A percentile compares a stretch with the other conserved stretches of the same genome.
Evolutionary conservation across 92 coral and sea anemone species (phyloP).

Genomic region (Isaurus tuberculatus): DNA sequence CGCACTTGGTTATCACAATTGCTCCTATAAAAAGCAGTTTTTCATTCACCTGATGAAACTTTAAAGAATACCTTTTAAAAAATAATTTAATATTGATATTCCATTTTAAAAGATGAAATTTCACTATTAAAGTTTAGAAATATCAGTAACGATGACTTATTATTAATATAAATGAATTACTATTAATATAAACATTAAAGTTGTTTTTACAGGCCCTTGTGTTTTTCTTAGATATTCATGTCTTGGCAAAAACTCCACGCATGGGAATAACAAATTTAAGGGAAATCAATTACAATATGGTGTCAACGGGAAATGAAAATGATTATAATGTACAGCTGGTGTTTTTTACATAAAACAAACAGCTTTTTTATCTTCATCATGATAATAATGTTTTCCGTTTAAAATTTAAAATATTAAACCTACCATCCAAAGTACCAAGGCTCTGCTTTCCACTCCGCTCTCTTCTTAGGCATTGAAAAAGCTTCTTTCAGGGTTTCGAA

Average conservation of each 20-base stretch:
- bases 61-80: too few species aligned
- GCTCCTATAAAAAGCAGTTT: conserved; percentile 76
- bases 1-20: conserved; percentile 91
- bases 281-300: not conserved
- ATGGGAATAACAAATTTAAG: too few species aligned
- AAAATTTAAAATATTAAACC: conserved; percentile 30
- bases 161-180: not conserved
- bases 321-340: not conserved
- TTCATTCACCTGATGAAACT: not conserved
- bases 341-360: not conserved
- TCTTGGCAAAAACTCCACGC: not conserved
- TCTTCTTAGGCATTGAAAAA: conserved; percentile 86
- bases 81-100: too few species aligned
- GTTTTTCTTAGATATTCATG: not conserved
- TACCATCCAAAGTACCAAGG: conserved; percentile 99
- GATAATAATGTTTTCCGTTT: not conserved
- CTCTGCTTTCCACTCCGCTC: conserved; percentile 83
- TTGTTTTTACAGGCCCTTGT: not conserved
- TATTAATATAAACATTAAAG: not conserved
- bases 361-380: not conserved
- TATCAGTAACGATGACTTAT: not conserved
- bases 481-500: conserved; percentile 81
- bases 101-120: too few species aligned
- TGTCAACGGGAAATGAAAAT: not conserved
- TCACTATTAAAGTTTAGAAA: too few species aligned